Evolutionary conservation across 2,888 invertebrate species (phyloP), one percentile per base, ranked within the genome.

Genomic region (Lasioglossum leucozonium): DNA sequence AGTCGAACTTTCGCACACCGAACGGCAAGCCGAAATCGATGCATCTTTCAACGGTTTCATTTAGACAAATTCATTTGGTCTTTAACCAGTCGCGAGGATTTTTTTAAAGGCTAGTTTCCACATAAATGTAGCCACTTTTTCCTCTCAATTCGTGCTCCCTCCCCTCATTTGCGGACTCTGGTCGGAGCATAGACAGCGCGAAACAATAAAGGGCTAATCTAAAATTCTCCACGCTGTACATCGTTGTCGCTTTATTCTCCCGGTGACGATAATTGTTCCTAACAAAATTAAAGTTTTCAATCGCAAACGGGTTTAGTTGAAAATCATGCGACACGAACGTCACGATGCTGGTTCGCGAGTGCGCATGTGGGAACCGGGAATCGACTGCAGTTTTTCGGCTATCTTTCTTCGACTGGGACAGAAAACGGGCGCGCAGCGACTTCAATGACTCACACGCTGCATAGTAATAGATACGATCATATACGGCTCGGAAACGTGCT

Each of bases 401-500:
- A 40, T 69, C 11, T 22, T 69, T 69, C 40, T 40, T 37, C 69
- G 22, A 22, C 11, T n/a, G 69, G 3, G n/a, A 69, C 37, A 11
- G 37, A 40, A 37, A 40, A 40, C 40, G n/a, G n/a, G 40, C 13
- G 11, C 37, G 0, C 3, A 65, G 18, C 34, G 40, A 69, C 69
- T n/a, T 69, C 69, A 40, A 40, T 40, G 69, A 69, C 69, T 69
- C 37, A 69, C 37, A 69, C 69, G 40, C 13, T n/a, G n/a, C 69
- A 69, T 40, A 40, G 69, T 69, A 40, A 69, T 40, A 69, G 69
- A 69, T 69, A 69, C 69, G 37, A 69, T 69, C n/a, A 69, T 37
- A 42, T 34, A 67, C 34, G n/a, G 58, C 8, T n/a, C 18, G 44
- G 37, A 77, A n/a, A 72, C 65, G 42, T 55, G 79, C 37, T 79